These are phyloP conservation scores for Xylocampa areola DNA, from an alignment of 2,888 invertebrate genomes.

Conservation along the genomic window DNA sequence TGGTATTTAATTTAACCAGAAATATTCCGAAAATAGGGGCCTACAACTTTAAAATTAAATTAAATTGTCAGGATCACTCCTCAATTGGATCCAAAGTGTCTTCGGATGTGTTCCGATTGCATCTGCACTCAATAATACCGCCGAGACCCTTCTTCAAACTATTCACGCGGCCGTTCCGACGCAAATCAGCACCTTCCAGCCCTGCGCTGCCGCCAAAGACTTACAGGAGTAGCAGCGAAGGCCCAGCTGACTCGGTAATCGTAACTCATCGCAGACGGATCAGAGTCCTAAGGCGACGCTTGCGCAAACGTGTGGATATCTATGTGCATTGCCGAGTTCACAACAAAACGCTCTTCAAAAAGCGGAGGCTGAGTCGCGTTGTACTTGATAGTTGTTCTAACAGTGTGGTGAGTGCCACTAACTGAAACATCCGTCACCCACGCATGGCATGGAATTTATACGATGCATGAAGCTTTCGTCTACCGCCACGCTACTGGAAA, in stretches of 20 bases:
- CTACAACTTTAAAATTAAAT: constrained; percentile 44
- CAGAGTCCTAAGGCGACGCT: constrained; percentile 78
- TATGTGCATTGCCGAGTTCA: constrained; percentile 86
- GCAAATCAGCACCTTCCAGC: constrained; percentile 92
- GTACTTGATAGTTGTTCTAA: constrained; percentile 77
- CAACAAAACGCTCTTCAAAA: constrained; percentile 71
- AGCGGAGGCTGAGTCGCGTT: constrained; percentile 71
- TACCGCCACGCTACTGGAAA: constrained; percentile 59
- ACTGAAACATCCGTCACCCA: constrained; percentile 62
- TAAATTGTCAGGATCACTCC: constrained; percentile 85
- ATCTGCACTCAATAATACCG: constrained; percentile 89
- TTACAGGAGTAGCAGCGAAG: constrained; percentile 86
- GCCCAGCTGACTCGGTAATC: constrained; percentile 86
- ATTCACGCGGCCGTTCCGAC: constrained; percentile 91
- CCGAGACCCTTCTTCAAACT: constrained; percentile 91
- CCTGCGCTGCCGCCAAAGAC: constrained; percentile 90
- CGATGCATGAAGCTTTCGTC: constrained; percentile 74
- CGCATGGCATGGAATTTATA: constrained; percentile 76
- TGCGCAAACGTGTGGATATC: constrained; percentile 83
- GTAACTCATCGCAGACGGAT: constrained; percentile 77
- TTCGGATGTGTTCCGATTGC: constrained; percentile 86
- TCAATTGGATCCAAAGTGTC: constrained; percentile 88
- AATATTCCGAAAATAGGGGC: neutral
- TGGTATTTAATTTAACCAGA: neutral
- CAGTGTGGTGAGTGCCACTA: constrained; percentile 88